Base-by-base conservation (phyloP, 2,888 invertebrate species). In the Tetheella fluctuosa region DNA sequence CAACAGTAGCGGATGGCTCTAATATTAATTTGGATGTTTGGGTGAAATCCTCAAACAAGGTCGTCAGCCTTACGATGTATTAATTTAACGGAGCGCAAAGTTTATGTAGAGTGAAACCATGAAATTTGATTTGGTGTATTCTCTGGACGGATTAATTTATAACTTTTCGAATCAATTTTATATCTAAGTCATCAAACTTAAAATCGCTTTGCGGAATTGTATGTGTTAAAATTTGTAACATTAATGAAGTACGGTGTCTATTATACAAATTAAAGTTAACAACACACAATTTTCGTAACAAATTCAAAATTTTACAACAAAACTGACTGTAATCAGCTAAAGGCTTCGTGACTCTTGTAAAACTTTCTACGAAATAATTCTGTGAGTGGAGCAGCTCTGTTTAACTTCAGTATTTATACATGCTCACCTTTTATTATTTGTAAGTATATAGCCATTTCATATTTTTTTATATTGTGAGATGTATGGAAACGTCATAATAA, bases 11-110 rank as follows among this genome's bases (percentile, higher is more conserved):
- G 80, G 78, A 81, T 85, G 80, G 79, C 77, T 83, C 79, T 83
- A 78, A 88, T 86, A 88, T 88, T 89, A 85, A 90, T 89, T 88
- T 84, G 80, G 85, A 86, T 85, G 85, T 88, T 88, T 84, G 80
- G 80, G 76, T 77, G 78, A 81, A 85, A 88, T 83, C 82, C 83
- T 74, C 75, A 80, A 80, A 80, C 83, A 79, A 85, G 83, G 82
- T 83, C 80, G 81, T 76, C 69, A 71, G 71, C 74, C 74, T 77
- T 78, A 77, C 76, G 79, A 84, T 81, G 77, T 83, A 86, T 85
- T 86, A 82, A 85, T 84, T 84, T 82, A 81, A 80, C 77, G 68
- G 69, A 80, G 79, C 78, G 74, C 69, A 69, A 78, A 79, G 77
- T 81, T 81, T 76, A 78, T 76, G 74, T 73, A 58, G 69, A 73